phyloP scores from a whole-genome alignment of 2,113 vertebrate genomes.

The Corythornis cristatus region DNA sequence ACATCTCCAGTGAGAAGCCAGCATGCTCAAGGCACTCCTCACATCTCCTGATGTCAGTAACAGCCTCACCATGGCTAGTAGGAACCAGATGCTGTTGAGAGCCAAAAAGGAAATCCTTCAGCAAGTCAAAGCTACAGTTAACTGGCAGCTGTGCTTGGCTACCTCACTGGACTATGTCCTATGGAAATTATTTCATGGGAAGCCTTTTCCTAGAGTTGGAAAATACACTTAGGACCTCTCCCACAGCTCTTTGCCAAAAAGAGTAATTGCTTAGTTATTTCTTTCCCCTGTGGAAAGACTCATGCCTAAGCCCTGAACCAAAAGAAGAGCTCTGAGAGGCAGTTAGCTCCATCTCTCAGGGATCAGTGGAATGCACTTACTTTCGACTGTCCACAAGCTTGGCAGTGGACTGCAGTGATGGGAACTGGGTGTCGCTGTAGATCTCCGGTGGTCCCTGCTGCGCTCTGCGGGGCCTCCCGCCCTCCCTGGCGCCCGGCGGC shows the following conservation, averaged over 20 bases:
- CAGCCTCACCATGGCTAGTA: not conserved
- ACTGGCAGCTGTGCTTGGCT: not conserved
- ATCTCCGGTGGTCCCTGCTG: constrained; percentile 95
- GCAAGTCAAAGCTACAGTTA: not conserved
- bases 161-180: not conserved
- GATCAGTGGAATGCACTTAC: constrained; percentile 74
- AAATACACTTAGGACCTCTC: not conserved
- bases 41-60: not conserved
- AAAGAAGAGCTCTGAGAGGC: not conserved
- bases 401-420: constrained; percentile 91
- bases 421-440: constrained; percentile 93
- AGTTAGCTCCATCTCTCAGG: accelerated
- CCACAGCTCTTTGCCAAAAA: not conserved
- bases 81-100: not conserved
- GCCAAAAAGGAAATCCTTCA: not conserved
- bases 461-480: constrained; percentile 77
- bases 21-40: not conserved
- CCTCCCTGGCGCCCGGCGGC: constrained; percentile 89
- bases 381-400: constrained; percentile 96
- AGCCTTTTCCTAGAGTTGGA: not conserved
- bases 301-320: not conserved
- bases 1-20: not conserved
- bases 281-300: not conserved
- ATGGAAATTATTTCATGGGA: not conserved
- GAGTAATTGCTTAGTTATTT: not conserved